These are phyloP conservation scores for Steromphala cineraria DNA, from an alignment of 2,888 invertebrate genomes.

Conservation along the genomic window DNA sequence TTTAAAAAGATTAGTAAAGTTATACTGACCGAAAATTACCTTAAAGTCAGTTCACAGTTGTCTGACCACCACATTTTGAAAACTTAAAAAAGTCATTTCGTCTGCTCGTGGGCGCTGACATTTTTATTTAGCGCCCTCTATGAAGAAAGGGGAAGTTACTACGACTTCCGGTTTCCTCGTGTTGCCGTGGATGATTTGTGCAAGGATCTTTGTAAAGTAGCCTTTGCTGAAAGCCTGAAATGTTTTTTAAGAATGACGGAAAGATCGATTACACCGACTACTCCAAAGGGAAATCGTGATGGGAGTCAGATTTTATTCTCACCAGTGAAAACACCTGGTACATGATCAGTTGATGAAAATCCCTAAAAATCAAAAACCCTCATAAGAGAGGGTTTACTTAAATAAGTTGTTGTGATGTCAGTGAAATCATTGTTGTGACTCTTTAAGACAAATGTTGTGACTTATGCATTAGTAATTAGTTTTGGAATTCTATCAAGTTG, in stretches of 20 bases:
- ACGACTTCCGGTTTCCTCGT: background rate
- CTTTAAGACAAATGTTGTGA: too few relatives aligned
- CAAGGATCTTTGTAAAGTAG: too few relatives aligned
- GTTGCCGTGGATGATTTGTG: too few relatives aligned
- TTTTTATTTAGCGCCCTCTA: background rate
- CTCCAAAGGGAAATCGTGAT: background rate
- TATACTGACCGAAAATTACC: too few relatives aligned
- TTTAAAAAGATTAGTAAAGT: too few relatives aligned
- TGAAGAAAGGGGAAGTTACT: background rate
- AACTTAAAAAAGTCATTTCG: too few relatives aligned
- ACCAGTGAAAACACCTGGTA: background rate
- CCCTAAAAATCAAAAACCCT: background rate
- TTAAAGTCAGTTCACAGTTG: too few relatives aligned
- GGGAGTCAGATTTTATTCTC: background rate
- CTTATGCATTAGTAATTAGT: too few relatives aligned
- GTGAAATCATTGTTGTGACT: background rate
- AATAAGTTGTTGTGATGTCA: background rate
- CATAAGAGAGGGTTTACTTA: background rate
- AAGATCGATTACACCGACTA: background rate
- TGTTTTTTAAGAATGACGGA: background rate
- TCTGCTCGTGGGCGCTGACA: background rate
- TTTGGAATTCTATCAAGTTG: too few relatives aligned
- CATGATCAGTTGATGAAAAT: background rate
- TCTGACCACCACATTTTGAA: too few relatives aligned
- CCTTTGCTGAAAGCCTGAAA: too few relatives aligned